phyloP scores from a whole-genome alignment of 64 coral and sea anemone species.

The Montipora sp. region DNA sequence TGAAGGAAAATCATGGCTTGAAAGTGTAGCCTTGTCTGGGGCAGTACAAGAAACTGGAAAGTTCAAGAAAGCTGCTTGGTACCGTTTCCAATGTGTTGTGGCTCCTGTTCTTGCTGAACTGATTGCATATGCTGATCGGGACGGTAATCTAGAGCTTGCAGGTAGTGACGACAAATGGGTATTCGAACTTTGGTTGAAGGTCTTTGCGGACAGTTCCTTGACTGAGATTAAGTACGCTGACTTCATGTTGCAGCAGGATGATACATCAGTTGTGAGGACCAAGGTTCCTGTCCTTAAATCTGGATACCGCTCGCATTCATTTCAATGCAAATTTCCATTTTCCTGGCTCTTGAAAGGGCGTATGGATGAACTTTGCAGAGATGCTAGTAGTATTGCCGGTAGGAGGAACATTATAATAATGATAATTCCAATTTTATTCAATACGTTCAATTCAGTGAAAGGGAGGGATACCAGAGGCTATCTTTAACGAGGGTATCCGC shows the following conservation, averaged over 20 bases:
- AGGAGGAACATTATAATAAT: background rate
- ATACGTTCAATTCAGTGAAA: no score
- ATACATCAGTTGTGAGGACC: slow-evolving; percentile 12
- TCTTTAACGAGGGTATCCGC: no score
- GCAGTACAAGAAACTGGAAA: slow-evolving; percentile 78
- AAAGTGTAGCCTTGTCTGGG: slow-evolving; percentile 47
- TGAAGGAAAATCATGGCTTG: slow-evolving; percentile 52
- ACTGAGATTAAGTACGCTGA: slow-evolving; percentile 49
- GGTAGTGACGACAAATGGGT: slow-evolving; percentile 36
- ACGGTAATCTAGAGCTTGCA: slow-evolving; percentile 59
- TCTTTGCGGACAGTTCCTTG: slow-evolving; percentile 42
- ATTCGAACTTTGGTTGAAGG: slow-evolving; percentile 35
- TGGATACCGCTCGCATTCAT: slow-evolving; percentile 52
- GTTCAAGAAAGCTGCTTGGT: slow-evolving; percentile 82
- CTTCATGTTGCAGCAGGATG: slow-evolving; percentile 42
- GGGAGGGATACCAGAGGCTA: no score
- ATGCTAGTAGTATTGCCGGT: slow-evolving; percentile 22
- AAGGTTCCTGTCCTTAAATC: slow-evolving; percentile 67
- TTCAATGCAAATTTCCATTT: slow-evolving; percentile 76
- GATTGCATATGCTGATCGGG: slow-evolving; percentile 75
- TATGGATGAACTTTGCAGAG: slow-evolving; percentile 33
- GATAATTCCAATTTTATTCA: no score
- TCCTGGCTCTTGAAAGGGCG: slow-evolving; percentile 84
- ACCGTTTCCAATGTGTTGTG: slow-evolving; percentile 66
- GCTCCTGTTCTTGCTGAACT: slow-evolving; percentile 77